Conservation (phyloP, 2,113 vertebrate species). For the Rynchops niger region DNA sequence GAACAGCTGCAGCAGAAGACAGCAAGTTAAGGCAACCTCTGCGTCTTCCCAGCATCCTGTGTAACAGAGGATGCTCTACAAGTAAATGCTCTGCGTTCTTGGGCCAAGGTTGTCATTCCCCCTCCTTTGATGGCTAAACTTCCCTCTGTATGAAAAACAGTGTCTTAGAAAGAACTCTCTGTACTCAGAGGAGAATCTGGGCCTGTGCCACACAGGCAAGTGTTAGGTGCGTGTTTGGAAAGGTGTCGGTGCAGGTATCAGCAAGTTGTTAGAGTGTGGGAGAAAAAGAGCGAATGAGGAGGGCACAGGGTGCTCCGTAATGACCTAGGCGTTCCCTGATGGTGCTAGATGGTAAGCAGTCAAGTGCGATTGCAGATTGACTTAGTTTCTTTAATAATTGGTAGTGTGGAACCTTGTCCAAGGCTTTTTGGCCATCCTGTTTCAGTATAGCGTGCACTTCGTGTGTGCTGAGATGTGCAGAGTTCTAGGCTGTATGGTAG, state of each 20-base stretch:
- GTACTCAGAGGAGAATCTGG: not conserved
- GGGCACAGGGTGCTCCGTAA: not conserved
- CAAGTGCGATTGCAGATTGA: not conserved
- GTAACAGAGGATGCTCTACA: not conserved
- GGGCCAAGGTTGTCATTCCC: not conserved
- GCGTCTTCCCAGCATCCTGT: not conserved
- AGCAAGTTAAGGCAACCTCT: not conserved
- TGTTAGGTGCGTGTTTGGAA: not conserved
- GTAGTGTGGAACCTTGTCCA: not conserved
- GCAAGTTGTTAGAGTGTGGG: not conserved
- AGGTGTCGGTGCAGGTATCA: not conserved
- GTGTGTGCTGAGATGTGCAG: rapidly evolving
- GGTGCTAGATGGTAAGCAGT: not conserved
- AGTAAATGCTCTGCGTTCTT: not conserved
- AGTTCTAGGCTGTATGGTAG: not conserved
- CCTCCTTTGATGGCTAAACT: not conserved
- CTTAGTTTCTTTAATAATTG: not conserved
- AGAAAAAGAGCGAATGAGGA: not conserved
- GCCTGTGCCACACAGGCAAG: not conserved
- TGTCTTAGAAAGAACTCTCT: not conserved
- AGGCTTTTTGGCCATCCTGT: not conserved
- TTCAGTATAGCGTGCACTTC: not conserved
- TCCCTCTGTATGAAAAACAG: not conserved
- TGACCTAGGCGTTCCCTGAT: rapidly evolving
- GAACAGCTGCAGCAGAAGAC: not conserved